phyloP scores from a whole-genome alignment of 1,140 invertebrate genomes.

The Drosophila varians region DNA sequence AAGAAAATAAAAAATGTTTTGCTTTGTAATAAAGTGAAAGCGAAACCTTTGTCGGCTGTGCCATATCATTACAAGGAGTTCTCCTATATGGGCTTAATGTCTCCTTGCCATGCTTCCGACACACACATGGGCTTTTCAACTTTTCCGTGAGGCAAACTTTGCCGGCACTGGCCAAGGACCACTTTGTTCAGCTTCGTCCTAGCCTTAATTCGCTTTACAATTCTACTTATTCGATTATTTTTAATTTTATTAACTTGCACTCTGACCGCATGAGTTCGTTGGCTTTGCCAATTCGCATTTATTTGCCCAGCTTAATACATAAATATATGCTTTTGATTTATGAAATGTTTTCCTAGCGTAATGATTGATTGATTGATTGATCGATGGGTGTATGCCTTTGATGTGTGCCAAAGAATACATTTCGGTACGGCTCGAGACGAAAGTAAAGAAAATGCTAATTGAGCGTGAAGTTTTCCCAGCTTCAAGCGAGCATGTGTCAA shows the following conservation, averaged over 20 bases:
- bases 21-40: background rate
- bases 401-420: constrained; percentile 43
- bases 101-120: constrained; percentile 39
- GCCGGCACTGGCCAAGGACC: constrained; percentile 17
- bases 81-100: constrained; percentile 33
- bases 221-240: constrained; percentile 33
- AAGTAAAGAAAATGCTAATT: constrained; percentile 51
- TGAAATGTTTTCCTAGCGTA: constrained; percentile 39
- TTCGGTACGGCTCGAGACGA: constrained; percentile 8
- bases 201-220: constrained; percentile 25
- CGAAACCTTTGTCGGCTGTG: constrained; percentile 33
- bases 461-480: constrained; percentile 44
- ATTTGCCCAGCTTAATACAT: background rate
- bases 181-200: constrained; percentile 11
- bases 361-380: constrained; percentile 58
- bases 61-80: constrained; percentile 23
- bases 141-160: constrained; percentile 6
- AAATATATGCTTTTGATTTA: constrained; percentile 50
- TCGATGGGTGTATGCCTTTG: constrained; percentile 54
- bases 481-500: constrained; percentile 20
- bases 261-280: constrained; percentile 6
- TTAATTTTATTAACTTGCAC: constrained; percentile 36
- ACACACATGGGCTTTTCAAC: constrained; percentile 3
- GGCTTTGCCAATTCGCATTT: constrained; percentile 7
- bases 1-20: no score